Evolutionary conservation across 2,888 invertebrate species (phyloP).

Genomic region (Sesamia inferens): DNA sequence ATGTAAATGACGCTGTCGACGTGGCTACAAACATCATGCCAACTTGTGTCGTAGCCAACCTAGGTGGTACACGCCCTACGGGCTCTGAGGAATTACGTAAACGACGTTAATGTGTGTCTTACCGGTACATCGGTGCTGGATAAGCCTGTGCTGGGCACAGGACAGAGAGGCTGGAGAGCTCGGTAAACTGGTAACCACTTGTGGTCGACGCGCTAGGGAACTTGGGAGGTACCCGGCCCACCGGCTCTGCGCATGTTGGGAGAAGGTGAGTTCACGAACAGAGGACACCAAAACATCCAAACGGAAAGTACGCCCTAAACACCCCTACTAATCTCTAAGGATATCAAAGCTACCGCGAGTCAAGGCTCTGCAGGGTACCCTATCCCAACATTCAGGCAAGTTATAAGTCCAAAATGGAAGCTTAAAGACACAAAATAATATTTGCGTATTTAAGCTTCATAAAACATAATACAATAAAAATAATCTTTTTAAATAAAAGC

Average conservation of each 20-base stretch:
- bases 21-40: constrained; percentile 91
- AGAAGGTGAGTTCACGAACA: constrained; percentile 85
- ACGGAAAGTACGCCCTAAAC: constrained; percentile 64
- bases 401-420: constrained; percentile 69
- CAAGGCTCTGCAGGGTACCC: constrained; percentile 95
- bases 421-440: constrained; percentile 78
- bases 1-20: constrained; percentile 85
- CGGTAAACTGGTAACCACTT: constrained; percentile 91
- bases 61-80: constrained; percentile 85
- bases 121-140: constrained; percentile 93
- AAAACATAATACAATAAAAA: constrained; percentile 57
- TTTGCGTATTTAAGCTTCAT: constrained; percentile 73
- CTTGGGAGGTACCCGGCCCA: constrained; percentile 92
- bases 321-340: constrained; percentile 72
- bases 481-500: constrained; percentile 50
- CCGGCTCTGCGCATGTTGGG: constrained; percentile 91
- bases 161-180: constrained; percentile 89
- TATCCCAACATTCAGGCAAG: constrained; percentile 99
- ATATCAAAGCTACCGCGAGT: constrained; percentile 75
- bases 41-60: constrained; percentile 82
- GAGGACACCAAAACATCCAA: constrained; percentile 67
- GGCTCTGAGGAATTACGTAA: constrained; percentile 83
- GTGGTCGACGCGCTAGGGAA: constrained; percentile 90
- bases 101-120: constrained; percentile 83
- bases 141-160: constrained; percentile 93